Base-by-base conservation (phyloP, 2,888 invertebrate genomes). In the Busseola fusca region DNA sequence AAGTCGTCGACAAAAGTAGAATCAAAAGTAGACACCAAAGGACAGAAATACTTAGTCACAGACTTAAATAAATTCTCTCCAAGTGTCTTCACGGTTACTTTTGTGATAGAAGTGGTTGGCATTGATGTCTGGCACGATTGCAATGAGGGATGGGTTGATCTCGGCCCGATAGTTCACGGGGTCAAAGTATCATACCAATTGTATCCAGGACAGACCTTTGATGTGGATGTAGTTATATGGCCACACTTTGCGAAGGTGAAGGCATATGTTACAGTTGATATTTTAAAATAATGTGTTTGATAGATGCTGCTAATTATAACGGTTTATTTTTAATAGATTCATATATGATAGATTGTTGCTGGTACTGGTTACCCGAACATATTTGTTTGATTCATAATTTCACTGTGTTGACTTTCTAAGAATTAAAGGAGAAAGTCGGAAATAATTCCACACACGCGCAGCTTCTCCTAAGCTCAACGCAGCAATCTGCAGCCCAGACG, bases 181-280 rank as follows among this genome's bases (percentile, higher is more conserved):
- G 72, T 93, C 37, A 94, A 30, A 52, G 12, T 63, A n/a, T 63
- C 93, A 37, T 95, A 95, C 73, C 88, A 89, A 18, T 78, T 95
- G 60, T 93, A 92, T 78, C 90, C 91, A 21, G 94, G 93, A 4
- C 89, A 91, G 59, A 83, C 25, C 27, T 94, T 84, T 74, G 94
- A 94, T 14, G 54, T 94, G 30, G 94, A 95, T 74, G 83, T 95
- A 52, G 77, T 91, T 45, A 91, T 95, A 64, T 95, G 94, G 93
- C 93, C 94, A 12, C 92, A 94, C 78, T 88, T 86, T 64, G 93
- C 91, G 42, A 95, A 95, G 93, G 95, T 94, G 82, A 60, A 14
- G 21, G 30, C 27, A 40, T 30, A 9, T 50, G 1, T 64, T 65
- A n/a, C 18, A 34, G 21, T 42, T 30, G 25, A 30, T 56, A 10